Base-by-base conservation (phyloP, 2,113 vertebrate genomes). In the Siphamia tubifer region DNA sequence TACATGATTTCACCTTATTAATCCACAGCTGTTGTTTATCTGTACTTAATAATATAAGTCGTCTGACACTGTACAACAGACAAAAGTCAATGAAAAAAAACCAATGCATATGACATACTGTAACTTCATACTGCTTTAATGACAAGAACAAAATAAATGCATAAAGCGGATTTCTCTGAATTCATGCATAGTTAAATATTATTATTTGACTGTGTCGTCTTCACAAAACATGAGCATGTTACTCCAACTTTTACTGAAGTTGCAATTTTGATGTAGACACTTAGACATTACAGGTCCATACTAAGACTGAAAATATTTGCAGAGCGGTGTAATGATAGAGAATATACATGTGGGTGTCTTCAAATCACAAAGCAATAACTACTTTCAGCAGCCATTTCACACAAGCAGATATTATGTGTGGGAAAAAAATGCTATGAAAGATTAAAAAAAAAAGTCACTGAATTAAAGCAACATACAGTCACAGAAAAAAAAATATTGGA, bases 1-100 rank as follows among this genome's bases (percentile, higher is more conserved):
- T 67, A 76, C 79, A 39, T 77, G 51, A 70, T 76, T 72, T 44
- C 43, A 38, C 16, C 71, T 44, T 30, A 57, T 71, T 68, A 77
- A 71, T 76, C 69, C 77, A 60, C 78, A 79, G 67, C 63, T 45
- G 52, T 5, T 45, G 52, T 5, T 43, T 48, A 58, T 53, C 78
- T 72, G 55, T 44, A 28, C 27, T 64, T n/a, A n/a, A n/a, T n/a
- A n/a, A n/a, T n/a, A n/a, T n/a, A n/a, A n/a, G n/a, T n/a, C n/a
- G 43, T 51, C 40, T 28, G 43, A 39, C 15, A 13, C 51, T 36
- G 39, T 38, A 64, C 49, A 65, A 23, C 9, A 11, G 45, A 69
- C 68, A 54, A 20, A 66, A 49, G 55, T 19, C 36, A 69, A 31
- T 52, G 36, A 74, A 38, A 74, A 69, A 54, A 61, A 81, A 54